Conservation (phyloP, 2,113 vertebrate species). For the Seriola dumerili region DNA sequence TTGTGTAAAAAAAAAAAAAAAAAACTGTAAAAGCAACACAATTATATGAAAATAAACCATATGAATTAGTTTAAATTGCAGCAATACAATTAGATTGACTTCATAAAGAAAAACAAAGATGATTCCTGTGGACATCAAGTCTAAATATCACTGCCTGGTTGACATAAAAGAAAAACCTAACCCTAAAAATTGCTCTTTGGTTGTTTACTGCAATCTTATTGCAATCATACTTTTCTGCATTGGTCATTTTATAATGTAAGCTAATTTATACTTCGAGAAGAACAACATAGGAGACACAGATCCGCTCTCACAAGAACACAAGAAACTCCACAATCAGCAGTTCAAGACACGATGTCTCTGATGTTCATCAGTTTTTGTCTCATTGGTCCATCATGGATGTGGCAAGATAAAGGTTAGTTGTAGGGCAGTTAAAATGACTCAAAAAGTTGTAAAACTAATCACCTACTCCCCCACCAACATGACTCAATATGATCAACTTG, state of each 20-base stretch:
- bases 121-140: neutral
- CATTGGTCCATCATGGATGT: neutral
- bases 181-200: no score
- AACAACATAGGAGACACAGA: neutral
- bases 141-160: neutral
- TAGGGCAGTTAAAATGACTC: conserved; percentile 4
- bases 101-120: neutral
- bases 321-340: neutral
- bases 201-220: no score
- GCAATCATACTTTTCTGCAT: no score
- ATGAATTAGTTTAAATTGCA: neutral
- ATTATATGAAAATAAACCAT: neutral
- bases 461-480: neutral
- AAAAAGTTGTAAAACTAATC: neutral
- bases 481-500: neutral
- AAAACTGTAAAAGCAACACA: neutral
- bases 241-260: no score
- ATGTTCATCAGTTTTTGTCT: neutral
- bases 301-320: no score
- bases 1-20: no score
- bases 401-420: conserved; percentile 5
- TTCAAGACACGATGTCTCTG: neutral
- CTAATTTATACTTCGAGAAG: no score
- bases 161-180: no score
- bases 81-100: neutral